These are phyloP conservation scores for Odontamblyopus rebecca DNA, from an alignment of 2,797 vertebrate genomes.

Conservation along the genomic window DNA sequence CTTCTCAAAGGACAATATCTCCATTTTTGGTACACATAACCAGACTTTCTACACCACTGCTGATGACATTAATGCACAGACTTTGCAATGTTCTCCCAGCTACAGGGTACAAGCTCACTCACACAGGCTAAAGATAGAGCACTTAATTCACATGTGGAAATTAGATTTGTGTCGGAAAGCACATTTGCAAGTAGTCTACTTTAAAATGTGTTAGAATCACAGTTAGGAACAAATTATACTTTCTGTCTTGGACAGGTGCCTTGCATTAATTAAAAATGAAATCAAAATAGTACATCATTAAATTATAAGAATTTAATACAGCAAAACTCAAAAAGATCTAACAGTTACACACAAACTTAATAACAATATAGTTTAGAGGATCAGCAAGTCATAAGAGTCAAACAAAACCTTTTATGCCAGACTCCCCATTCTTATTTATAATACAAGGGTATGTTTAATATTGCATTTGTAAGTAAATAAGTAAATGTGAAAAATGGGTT, in stretches of 20 bases:
- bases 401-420: too few species aligned
- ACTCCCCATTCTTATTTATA: background rate
- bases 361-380: background rate
- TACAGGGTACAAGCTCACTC: background rate
- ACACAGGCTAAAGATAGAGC: background rate
- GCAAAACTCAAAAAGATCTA: background rate
- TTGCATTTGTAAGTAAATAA: background rate
- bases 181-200: conserved; percentile 13
- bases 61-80: too few species aligned
- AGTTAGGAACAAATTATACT: background rate
- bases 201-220: conserved; percentile 8
- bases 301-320: conserved; percentile 14
- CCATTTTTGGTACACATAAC: background rate
- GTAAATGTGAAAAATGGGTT: background rate
- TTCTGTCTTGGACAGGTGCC: background rate
- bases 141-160: conserved; percentile 10
- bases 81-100: conserved; percentile 1
- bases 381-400: too few species aligned
- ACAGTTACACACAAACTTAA: conserved; percentile 5
- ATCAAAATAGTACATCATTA: conserved; percentile 9
- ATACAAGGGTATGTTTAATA: background rate
- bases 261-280: conserved; percentile 5
- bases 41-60: background rate
- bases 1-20: conserved; percentile 8
- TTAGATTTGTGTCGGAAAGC: conserved; percentile 4